Percentiles rank a stretch among this genome's conserved stretches.
Evolutionary conservation across 2,888 invertebrate genomes (phyloP).

Genomic region (Polyommatus iphigenia): DNA sequence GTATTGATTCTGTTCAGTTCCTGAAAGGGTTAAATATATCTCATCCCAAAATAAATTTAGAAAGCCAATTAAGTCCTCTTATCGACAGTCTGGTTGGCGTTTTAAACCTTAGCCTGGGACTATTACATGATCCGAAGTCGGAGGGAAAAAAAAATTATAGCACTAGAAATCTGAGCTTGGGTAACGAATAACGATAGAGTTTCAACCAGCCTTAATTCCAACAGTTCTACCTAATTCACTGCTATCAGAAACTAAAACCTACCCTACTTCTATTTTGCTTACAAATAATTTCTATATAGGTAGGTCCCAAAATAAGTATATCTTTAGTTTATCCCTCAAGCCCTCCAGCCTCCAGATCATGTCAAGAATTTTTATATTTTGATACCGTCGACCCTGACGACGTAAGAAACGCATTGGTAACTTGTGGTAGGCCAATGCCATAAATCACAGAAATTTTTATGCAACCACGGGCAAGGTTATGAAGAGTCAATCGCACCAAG

Average conservation of each 20-base stretch:
- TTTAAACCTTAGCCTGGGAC: neutral
- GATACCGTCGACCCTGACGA: neutral
- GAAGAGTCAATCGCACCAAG: slow-evolving; percentile 14
- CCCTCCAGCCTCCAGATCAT: neutral
- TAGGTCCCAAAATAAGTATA: neutral
- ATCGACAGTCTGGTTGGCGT: neutral
- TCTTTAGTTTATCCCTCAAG: neutral
- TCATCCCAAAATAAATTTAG: neutral
- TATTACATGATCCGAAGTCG: too few species aligned
- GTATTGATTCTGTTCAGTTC: neutral
- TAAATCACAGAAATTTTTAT: neutral
- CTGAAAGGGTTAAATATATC: neutral
- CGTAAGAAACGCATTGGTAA: neutral
- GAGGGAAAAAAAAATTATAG: neutral
- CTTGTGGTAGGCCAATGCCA: neutral
- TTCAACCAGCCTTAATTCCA: too few species aligned
- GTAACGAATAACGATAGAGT: too few species aligned
- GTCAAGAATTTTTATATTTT: neutral
- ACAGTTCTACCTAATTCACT: too few species aligned
- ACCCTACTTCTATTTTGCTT: too few species aligned
- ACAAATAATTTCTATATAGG: neutral
- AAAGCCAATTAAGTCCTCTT: neutral
- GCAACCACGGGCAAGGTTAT: slow-evolving; percentile 4
- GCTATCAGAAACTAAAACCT: too few species aligned
- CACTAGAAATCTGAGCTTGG: neutral